Percentiles rank a stretch among this genome's conserved stretches.
These are phyloP conservation scores for Lasioglossum pauxillum DNA, from an alignment of 2,888 invertebrate species.

Conservation along the genomic window DNA sequence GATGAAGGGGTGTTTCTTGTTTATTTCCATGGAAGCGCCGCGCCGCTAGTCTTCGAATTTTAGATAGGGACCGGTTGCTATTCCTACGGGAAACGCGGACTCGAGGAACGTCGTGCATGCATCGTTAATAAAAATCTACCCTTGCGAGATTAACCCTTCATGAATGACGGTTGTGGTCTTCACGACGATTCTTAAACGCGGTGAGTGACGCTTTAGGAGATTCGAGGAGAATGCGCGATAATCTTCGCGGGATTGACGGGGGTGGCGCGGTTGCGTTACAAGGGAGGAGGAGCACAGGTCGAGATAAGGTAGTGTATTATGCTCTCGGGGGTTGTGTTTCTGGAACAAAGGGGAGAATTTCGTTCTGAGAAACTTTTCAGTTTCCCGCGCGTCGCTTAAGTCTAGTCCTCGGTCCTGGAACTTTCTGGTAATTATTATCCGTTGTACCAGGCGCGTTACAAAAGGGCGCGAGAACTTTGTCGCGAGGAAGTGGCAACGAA, in stretches of 20 bases:
- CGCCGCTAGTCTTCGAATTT: not conserved
- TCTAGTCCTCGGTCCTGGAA: constrained; percentile 2
- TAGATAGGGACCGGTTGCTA: not conserved
- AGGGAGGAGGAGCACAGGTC: not conserved
- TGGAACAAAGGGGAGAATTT: not conserved
- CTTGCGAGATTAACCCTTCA: not conserved
- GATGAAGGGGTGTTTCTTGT: not conserved
- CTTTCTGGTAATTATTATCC: not conserved
- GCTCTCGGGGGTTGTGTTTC: constrained; percentile 17
- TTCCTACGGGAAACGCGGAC: not conserved
- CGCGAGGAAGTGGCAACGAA: not conserved
- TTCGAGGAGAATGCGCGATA: not conserved
- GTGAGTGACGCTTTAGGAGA: not conserved
- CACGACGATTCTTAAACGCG: not conserved
- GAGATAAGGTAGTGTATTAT: constrained; percentile 12
- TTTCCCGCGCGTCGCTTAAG: constrained; percentile 6
- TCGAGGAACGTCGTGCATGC: not conserved
- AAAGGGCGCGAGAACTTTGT: not conserved
- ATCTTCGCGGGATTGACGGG: not conserved
- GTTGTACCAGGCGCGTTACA: not conserved
- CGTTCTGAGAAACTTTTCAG: constrained; percentile 14
- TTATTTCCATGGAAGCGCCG: not conserved
- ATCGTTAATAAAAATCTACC: not conserved
- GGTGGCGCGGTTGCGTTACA: not conserved
- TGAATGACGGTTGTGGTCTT: not conserved